Base-by-base conservation (phyloP, 2,888 invertebrate species). In the Nymphalis c-album region DNA sequence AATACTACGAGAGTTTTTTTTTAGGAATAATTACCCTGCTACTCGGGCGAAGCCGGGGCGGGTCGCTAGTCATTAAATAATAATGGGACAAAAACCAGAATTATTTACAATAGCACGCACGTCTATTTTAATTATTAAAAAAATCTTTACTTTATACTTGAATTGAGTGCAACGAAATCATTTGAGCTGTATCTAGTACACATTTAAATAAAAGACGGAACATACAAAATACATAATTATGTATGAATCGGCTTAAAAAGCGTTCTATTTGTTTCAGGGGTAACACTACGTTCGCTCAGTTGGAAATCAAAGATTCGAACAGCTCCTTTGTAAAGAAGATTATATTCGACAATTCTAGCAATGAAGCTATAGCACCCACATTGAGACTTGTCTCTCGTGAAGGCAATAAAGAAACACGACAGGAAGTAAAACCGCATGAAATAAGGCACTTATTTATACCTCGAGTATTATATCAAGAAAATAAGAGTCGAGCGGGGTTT, bases 341-440 rank as follows among this genome's bases (percentile, higher is more conserved):
- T 73, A 89, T 87, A 26, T 87, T 87, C 69, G 87, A 91, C 20
- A 91, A 89, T 73, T 79, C 86, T n/a, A 90, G 84, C 72, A 87
- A 84, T 75, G 90, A 88, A 72, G 80, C 85, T 13, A 75, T 76
- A 64, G 74, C 83, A 6, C 83, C 86, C 1, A 83, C 85, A 20
- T 78, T 91, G 17, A 89, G 81, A 75, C 75, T 91, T 7, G 76
- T 88, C 57, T 85, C 90, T 13, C 79, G 87, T n/a, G 91, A 91
- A 64, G 90, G 90, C 48, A 79, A 78, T 0, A 87, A 80, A 73
- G 92, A 91, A 80, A 84, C 82, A 69, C 80, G 80, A 65, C 90
- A 91, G 77, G 87, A 89, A 68, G 75, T 91, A 0, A 92, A 90
- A 77, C 90, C 92, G 58, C 91, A 91, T 35, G 91, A 91, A 82